Percentiles rank a stretch among this genome's conserved stretches.
Evolutionary conservation across 2,113 vertebrate genomes (phyloP).

Genomic region (Herpetotheres cachinnans): DNA sequence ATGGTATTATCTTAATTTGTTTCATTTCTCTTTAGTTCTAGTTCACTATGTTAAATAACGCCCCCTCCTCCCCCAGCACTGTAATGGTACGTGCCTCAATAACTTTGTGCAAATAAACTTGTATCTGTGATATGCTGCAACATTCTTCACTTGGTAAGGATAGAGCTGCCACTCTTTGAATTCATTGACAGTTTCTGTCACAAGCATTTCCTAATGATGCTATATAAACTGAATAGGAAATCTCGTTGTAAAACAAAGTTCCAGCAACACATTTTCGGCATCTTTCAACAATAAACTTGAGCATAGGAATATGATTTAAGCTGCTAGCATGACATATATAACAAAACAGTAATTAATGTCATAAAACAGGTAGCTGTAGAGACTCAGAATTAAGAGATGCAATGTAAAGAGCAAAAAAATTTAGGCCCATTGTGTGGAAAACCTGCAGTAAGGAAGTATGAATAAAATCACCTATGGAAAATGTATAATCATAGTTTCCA

Average conservation of each 20-base stretch:
- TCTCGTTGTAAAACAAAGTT: neutral
- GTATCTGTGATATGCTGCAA: neutral
- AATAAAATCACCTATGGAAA: constrained; percentile 28
- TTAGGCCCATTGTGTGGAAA: neutral
- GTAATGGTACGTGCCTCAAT: neutral
- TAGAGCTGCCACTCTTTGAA: neutral
- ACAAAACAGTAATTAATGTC: neutral
- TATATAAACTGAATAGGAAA: neutral
- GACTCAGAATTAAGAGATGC: neutral
- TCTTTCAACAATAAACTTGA: neutral
- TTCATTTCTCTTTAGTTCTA: neutral
- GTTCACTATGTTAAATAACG: neutral
- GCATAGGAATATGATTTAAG: neutral
- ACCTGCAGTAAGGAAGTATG: neutral
- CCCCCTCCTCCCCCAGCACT: neutral
- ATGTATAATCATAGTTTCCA: neutral
- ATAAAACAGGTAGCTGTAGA: neutral
- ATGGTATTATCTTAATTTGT: neutral
- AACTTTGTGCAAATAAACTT: neutral
- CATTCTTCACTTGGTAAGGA: neutral
- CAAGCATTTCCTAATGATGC: neutral
- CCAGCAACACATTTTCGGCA: neutral
- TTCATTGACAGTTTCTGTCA: neutral
- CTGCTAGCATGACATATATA: neutral
- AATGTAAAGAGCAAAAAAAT: neutral